phyloP scores from a whole-genome alignment of 2,113 vertebrate species.

The Cromileptes altivelis region DNA sequence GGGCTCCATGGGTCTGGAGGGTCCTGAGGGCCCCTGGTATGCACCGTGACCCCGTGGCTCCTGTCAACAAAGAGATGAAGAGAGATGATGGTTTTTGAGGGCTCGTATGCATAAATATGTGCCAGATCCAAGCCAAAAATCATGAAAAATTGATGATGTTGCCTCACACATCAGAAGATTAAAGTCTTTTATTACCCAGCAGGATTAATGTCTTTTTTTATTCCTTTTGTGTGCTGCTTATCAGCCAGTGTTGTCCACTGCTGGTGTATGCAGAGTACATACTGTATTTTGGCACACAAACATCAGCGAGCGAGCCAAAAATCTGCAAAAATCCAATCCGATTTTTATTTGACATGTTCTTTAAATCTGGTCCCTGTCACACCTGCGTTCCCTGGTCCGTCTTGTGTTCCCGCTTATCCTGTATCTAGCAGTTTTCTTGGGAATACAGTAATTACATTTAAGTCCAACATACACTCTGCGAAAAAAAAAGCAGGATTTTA shows the following conservation, averaged over 20 bases:
- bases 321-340: background rate
- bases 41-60: constrained; percentile 34
- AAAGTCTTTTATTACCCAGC: constrained; percentile 41
- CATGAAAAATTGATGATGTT: constrained; percentile 58
- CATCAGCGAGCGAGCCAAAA: background rate
- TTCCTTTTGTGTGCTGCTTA: constrained; percentile 4
- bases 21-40: constrained; percentile 46
- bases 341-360: background rate
- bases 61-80: constrained; percentile 44
- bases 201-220: constrained; percentile 9
- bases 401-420: background rate
- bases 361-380: no score
- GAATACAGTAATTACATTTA: background rate
- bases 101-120: constrained; percentile 9
- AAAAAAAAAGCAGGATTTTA: background rate
- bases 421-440: background rate
- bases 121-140: background rate
- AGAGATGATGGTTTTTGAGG: background rate
- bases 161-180: constrained; percentile 33
- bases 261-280: background rate
- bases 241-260: background rate
- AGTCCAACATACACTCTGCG: background rate
- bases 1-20: constrained; percentile 20
- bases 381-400: no score
- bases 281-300: background rate